Evolutionary conservation across 2,113 vertebrate genomes (phyloP).

Genomic region (Chloroceryle aenea): DNA sequence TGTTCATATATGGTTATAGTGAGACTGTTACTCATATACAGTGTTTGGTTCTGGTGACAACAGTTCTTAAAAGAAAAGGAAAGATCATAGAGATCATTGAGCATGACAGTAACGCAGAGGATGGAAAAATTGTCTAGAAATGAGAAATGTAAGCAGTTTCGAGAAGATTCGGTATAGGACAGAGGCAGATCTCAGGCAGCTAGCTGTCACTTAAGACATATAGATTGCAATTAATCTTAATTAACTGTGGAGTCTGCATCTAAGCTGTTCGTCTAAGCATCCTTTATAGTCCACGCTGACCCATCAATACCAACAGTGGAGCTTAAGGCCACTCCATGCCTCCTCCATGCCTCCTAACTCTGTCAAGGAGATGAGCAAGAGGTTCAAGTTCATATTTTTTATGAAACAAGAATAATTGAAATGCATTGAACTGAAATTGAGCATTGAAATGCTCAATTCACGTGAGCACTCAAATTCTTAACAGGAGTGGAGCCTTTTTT

Average conservation of each 20-base stretch:
- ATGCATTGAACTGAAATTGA: background rate
- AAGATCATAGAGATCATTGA: background rate
- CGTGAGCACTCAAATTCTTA: background rate
- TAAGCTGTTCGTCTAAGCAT: background rate
- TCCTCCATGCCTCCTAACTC: background rate
- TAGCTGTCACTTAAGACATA: background rate
- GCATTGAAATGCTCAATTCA: background rate
- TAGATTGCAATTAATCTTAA: accelerated
- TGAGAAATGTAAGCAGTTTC: background rate
- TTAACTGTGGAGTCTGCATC: background rate
- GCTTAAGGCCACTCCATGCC: background rate
- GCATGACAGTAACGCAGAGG: background rate
- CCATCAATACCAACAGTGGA: background rate
- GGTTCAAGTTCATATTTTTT: background rate
- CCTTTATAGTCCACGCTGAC: background rate
- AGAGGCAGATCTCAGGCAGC: background rate
- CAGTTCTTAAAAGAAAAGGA: background rate
- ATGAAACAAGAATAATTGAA: background rate
- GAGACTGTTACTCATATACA: background rate
- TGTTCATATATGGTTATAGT: background rate
- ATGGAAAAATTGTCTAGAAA: background rate
- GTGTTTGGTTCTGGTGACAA: background rate
- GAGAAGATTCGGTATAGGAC: background rate
- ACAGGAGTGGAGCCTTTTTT: background rate
- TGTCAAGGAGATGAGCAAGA: background rate